Base-by-base conservation (phyloP, 1,140 invertebrate genomes). In the Drosophila bifasciata region DNA sequence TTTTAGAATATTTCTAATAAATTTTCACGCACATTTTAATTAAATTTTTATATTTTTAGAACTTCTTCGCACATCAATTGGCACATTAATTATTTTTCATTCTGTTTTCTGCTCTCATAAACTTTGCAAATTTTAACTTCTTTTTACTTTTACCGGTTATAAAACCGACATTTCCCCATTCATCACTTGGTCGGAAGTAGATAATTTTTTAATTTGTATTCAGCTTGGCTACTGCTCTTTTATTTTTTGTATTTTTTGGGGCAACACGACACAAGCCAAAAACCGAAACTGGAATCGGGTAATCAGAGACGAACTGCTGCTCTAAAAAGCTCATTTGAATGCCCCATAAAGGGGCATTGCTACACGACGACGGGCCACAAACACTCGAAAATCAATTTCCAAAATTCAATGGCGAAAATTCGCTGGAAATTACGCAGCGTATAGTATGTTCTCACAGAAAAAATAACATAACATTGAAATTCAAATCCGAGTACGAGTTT, bases 401-500 rank as follows among this genome's bases (percentile, higher is more conserved):
- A n/a, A n/a, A n/a, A 80, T 86, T 84, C 80, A 79, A 84, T 85
- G 63, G 80, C 80, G 58, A 86, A 50, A 77, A 77, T 86, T 80
- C 68, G 70, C 32, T 72, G 68, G 73, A 86, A 85, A 86, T 76
- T 52, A 79, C 80, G 28, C 9, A 7, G 5, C 23, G 23, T 9
- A 9, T 9, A 76, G 23, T 9, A 9, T 9, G 81, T 73, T 63
- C 78, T 79, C 70, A 79, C 71, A 68, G 49, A 62, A 43, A 60
- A 76, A 68, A 21, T 48, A 55, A 52, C 48, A 67, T 72, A 43
- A 67, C 45, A 66, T 63, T 76, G 28, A 59, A 64, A 61, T 59
- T 40, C 40, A 69, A 64, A 43, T 43, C 51, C 11, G 32, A 36
- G 32, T 36, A 11, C 32, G 32, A 36, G 32, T 36, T 36, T 36